Evolutionary conservation across 2,113 vertebrate species (phyloP), one percentile per base, ranked within the genome.

Genomic region (Pseudopodoces humilis): DNA sequence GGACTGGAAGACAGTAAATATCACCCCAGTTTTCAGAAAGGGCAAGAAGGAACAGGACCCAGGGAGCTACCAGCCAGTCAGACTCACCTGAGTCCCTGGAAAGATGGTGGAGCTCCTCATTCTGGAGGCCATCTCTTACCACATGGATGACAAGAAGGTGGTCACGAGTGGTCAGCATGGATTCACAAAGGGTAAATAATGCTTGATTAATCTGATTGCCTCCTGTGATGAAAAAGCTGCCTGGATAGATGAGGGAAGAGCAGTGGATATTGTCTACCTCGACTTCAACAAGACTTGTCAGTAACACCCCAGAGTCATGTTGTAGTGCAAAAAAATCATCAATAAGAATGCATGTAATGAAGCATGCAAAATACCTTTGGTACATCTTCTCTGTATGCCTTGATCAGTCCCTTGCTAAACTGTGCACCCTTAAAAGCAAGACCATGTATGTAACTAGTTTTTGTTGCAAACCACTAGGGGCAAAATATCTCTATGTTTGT

Each of bases 261-360:
- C 46, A 25, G 46, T 53, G 19, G n/a, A 14, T 74, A 44, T 52
- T 52, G 22, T 59, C 27, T 74, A 8, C 37, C 5, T 68, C 0
- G 1, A 53, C 53, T 67, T 47, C 28, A n/a, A 8, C 28, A 46
- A 47, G 62, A 21, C 28, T 68, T 18, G 58, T 75, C 39, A 59
- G 25, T 43, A 49, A 56, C 60, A 72, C 5, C 10, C 3, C 0
- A 0, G 33, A 37, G 22, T 68, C 33, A 35, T 5, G 4, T 59
- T 55, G 28, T 11, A 59, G 35, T 35, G 13, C 43, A 50, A 19
- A 30, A 39, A 88, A 47, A 65, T 33, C 46, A 31, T 46, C 46
- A 46, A 8, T 21, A 43, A 1, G 6, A 81, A 39, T 9, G 5
- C 9, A 11, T 22, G 55, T 27, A 37, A 43, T 62, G 60, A 86